phyloP scores from a whole-genome alignment of 2,888 invertebrate genomes.

The Agrochola litura region DNA sequence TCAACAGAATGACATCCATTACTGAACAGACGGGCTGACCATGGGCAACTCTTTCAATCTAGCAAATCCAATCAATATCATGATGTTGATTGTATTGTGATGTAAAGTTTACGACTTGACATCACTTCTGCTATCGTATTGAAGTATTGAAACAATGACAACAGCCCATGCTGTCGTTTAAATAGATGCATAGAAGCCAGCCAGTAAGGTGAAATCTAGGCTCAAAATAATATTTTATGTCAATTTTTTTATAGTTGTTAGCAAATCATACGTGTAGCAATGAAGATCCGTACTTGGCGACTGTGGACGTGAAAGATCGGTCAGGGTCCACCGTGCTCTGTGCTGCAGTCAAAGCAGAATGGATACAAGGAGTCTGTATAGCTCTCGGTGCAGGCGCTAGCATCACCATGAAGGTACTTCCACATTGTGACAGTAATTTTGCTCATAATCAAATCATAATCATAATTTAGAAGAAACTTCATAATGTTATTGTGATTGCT shows the following conservation, averaged over 20 bases:
- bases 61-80: not conserved
- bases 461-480: not conserved
- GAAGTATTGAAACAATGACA: not conserved
- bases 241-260: conserved; percentile 39
- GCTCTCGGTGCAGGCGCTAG: conserved; percentile 86
- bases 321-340: conserved; percentile 79
- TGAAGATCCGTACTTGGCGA: conserved; percentile 38
- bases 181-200: not conserved
- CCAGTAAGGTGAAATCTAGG: not conserved
- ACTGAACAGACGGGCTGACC: not conserved
- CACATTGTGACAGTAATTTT: not conserved
- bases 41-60: not conserved
- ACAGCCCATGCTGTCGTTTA: not conserved
- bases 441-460: too few species aligned
- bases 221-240: not conserved
- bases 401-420: conserved; percentile 72
- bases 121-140: not conserved
- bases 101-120: not conserved
- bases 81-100: not conserved
- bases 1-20: not conserved
- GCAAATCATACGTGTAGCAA: conserved; percentile 42
- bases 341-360: conserved; percentile 80
- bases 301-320: conserved; percentile 57
- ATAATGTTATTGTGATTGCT: not conserved
- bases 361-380: conserved; percentile 84